Evolutionary conservation across 2,888 invertebrate species (phyloP), one percentile per base, ranked within the genome.

Genomic region (Lasioglossum figueresi): DNA sequence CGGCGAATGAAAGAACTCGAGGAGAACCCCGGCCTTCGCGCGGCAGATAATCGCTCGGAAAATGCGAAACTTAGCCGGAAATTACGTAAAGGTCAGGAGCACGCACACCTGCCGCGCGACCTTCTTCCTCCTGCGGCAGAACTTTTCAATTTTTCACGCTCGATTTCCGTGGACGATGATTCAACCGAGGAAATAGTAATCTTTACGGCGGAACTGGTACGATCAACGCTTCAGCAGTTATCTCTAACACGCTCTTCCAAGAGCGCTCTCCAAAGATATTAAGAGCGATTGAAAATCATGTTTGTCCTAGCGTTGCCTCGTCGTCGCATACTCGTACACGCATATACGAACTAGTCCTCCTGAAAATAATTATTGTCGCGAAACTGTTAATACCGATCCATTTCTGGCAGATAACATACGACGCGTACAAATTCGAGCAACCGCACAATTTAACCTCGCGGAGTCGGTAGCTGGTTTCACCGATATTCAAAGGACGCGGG

Each of bases 71-170:
- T 76, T 31, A 45, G 16, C 48, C 37, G 63, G 66, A 45, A 45
- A 76, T 76, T 76, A 76, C 76, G 40, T 43, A 76, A 76, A 76
- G 76, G 76, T 76, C 63, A 31, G 63, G 31, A 31, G 31, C 63
- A 31, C 16, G 2, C 31, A 56, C n/a, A 56, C 56, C 27, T 59
- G 59, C 27, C 59, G 59, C 59, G 59, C 59, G 59, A 27, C 4
- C 59, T 27, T 59, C 59, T 59, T 59, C 31, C 63, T 19, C 19
- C 19, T 14, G 27, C 16, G 4, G 14, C 27, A 16, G 2, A 63
- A 63, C 63, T 63, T 63, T 63, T 34, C 63, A 34, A 63, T 63
- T 31, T 63, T 63, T 63, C 27, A 63, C 63, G 63, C 63, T 63
- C 63, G 31, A 63, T 63, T 34, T 63, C 63, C 63, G 31, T 31